Percentiles rank a stretch among this genome's conserved stretches.
Conservation (phyloP, 2,888 invertebrate species). For the Xestia c-nigrum region DNA sequence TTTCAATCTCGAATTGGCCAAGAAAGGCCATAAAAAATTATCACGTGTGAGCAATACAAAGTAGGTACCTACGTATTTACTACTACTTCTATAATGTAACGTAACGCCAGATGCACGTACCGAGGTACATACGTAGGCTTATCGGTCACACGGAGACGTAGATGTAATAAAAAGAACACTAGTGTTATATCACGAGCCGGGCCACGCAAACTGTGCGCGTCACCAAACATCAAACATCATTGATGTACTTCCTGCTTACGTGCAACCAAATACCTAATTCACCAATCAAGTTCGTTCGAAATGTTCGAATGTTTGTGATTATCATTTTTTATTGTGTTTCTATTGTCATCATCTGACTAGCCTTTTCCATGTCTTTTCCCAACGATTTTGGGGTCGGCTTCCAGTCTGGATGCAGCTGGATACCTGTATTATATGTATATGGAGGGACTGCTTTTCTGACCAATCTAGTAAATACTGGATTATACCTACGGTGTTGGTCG, state of each 20-base stretch:
- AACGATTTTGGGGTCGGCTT: neutral
- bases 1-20: slow-evolving; percentile 19
- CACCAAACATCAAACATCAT: slow-evolving; percentile 32
- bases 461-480: neutral
- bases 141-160: slow-evolving; percentile 57
- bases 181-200: slow-evolving; percentile 54
- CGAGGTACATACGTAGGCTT: slow-evolving; percentile 43
- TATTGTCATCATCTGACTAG: neutral
- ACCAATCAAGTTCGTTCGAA: neutral
- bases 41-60: slow-evolving; percentile 27
- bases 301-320: slow-evolving; percentile 2
- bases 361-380: neutral
- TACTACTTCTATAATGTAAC: slow-evolving; percentile 51
- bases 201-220: slow-evolving; percentile 30
- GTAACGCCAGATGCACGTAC: slow-evolving; percentile 50
- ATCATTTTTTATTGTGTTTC: neutral
- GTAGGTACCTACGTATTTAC: slow-evolving; percentile 33
- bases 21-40: slow-evolving; percentile 24
- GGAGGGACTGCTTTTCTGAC: neutral
- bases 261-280: slow-evolving; percentile 23
- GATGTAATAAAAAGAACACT: slow-evolving; percentile 56
- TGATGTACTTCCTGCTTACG: slow-evolving; percentile 13
- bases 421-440: neutral
- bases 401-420: neutral
- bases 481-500: too few species aligned